phyloP scores from a whole-genome alignment of 1,140 invertebrate genomes.

The Drosophila athabasca region DNA sequence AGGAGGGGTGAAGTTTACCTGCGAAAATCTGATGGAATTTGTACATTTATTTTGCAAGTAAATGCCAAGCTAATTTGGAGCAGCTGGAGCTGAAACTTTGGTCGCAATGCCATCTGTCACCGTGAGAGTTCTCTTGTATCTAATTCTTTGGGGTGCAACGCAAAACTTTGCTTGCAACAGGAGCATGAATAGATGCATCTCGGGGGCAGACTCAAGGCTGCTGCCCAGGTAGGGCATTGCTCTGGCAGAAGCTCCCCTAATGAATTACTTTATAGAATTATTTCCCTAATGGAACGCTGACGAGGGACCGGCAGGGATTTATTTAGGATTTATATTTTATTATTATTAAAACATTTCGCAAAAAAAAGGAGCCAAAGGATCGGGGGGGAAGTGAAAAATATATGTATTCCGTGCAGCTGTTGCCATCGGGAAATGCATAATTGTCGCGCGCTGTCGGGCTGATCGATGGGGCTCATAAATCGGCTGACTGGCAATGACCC shows the following conservation, averaged over 20 bases:
- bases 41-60: no score
- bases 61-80: no score
- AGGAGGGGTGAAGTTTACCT: no score
- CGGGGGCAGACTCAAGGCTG: constrained; percentile 25
- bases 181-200: constrained; percentile 53
- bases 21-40: no score
- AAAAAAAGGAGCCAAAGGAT: not conserved
- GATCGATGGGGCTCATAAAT: constrained; percentile 74
- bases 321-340: constrained; percentile 41
- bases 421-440: constrained; percentile 52
- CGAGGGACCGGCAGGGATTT: constrained; percentile 6
- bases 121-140: no score
- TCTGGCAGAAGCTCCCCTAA: constrained; percentile 30
- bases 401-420: constrained; percentile 30
- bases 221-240: constrained; percentile 54
- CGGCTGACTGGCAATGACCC: constrained; percentile 55
- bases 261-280: constrained; percentile 44
- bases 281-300: constrained; percentile 43
- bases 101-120: no score
- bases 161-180: constrained; percentile 54
- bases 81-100: no score
- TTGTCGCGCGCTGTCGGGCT: constrained; percentile 49
- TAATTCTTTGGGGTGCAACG: no score
- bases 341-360: constrained; percentile 15
- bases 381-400: constrained; percentile 8